These are phyloP conservation scores for Diarsia brunnea DNA, from an alignment of 2,888 invertebrate species.

Conservation along the genomic window DNA sequence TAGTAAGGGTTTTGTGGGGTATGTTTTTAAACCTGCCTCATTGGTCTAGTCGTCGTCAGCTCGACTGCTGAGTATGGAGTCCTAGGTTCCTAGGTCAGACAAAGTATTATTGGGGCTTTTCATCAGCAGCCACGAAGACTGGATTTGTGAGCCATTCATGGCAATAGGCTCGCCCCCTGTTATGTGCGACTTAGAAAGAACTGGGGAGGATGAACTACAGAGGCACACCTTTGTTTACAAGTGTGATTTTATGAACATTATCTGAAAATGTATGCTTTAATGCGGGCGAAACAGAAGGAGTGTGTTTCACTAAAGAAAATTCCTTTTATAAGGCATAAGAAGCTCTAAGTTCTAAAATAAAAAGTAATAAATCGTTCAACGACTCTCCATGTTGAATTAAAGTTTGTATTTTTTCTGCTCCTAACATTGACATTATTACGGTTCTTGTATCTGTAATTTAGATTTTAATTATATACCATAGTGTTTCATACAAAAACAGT, in stretches of 20 bases:
- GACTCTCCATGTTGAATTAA: neutral
- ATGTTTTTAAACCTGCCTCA: no score
- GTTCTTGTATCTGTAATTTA: slow-evolving; percentile 58
- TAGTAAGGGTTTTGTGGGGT: no score
- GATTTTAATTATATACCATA: slow-evolving; percentile 59
- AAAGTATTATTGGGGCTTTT: no score
- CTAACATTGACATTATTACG: slow-evolving; percentile 63
- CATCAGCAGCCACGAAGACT: no score
- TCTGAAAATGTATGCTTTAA: neutral
- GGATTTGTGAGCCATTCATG: no score
- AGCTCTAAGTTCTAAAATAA: neutral
- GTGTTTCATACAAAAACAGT: slow-evolving; percentile 43
- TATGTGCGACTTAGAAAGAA: no score
- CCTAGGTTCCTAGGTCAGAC: no score
- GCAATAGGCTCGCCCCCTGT: no score
- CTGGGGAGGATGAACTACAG: no score
- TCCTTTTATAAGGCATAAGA: neutral
- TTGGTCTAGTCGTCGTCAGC: neutral
- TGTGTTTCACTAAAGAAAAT: neutral
- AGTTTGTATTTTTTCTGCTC: slow-evolving; percentile 34
- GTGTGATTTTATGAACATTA: neutral
- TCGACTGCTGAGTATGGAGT: no score
- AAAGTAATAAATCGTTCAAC: neutral
- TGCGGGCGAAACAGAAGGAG: neutral
- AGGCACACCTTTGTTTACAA: neutral